Base-by-base conservation (phyloP, 2,797 vertebrate species). In the Mus minutoides region DNA sequence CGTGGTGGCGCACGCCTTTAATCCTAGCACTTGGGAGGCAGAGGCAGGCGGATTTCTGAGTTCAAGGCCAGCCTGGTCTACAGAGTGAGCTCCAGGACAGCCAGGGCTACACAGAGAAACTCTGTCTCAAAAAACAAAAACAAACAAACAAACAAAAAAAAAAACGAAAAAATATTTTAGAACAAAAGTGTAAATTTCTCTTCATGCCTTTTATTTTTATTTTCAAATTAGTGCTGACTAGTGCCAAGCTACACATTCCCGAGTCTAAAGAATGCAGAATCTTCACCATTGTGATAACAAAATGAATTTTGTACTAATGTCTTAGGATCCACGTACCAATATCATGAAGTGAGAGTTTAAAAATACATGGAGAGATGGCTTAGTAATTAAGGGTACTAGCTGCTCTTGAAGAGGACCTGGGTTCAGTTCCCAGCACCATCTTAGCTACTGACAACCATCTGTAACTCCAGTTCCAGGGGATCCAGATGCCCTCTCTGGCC, bases 151-250 rank as follows among this genome's bases (percentile, higher is more conserved):
- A n/a, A n/a, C n/a, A n/a, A n/a, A n/a, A n/a, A n/a, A n/a, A n/a
- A n/a, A n/a, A n/a, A n/a, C n/a, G 40, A 82, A 3, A 87, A 87
- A 56, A 52, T 46, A 29, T n/a, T 92, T 91, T 86, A 75, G 58
- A 54, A 84, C 79, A 76, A 69, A 11, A 43, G 14, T 87, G 8
- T 83, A 16, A 22, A 77, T 82, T 49, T 64, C 2, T 73, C 11
- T 88, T 87, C 16, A 22, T 84, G 49, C 43, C 78, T 14, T 49
- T 92, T 7, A 43, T 90, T 90, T 92, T 0, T 12, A 0, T 94
- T 96, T 98, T 96, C 90, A 94, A 76, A 37, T 85, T 26, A 94
- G 26, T 54, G 58, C 56, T 92, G 49, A 49, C 56, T 96, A 52
- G 12, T 97, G 4, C 96, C 64, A 95, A 69, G 54, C 91, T 94